A percentile compares a stretch with the other conserved stretches of the same genome.
Conservation (phyloP, 2,113 vertebrate species). For the Melanocharis versteri region DNA sequence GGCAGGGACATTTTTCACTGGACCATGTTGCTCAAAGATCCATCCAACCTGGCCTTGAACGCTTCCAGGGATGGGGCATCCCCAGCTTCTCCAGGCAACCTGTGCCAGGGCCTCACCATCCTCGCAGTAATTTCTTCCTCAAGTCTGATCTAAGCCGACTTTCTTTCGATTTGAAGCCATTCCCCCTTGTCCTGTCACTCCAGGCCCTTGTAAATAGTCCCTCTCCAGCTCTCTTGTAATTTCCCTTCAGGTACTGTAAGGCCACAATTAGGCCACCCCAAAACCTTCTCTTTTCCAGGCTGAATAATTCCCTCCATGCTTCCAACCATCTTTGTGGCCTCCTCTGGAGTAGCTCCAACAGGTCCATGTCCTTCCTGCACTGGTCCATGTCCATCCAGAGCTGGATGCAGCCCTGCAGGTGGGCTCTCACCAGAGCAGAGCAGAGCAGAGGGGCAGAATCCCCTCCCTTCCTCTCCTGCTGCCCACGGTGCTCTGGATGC, state of each 20-base stretch:
- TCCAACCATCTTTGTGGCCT: accelerated
- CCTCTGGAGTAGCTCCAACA: accelerated
- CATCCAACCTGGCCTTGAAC: not conserved
- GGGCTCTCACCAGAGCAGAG: not conserved
- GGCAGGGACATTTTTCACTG: not conserved
- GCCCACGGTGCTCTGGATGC: accelerated
- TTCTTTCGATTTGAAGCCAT: not conserved
- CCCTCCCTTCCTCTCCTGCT: not conserved
- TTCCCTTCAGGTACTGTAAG: not conserved
- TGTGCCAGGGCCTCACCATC: not conserved
- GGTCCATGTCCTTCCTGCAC: accelerated
- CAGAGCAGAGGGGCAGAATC: not conserved
- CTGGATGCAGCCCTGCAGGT: not conserved
- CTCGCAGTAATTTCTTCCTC: not conserved
- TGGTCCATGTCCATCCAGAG: not conserved
- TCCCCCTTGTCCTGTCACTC: not conserved
- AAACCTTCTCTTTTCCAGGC: not conserved
- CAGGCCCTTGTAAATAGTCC: not conserved
- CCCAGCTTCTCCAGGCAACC: not conserved
- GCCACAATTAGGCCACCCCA: not conserved
- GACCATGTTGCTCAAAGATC: not conserved
- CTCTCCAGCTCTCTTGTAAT: not conserved
- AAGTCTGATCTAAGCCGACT: not conserved
- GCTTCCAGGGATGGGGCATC: not conserved
- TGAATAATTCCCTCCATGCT: not conserved